Percentiles rank a stretch among this genome's conserved stretches.
phyloP scores from a whole-genome alignment of 2,888 invertebrate genomes.

The Lumbricus terrestris region DNA sequence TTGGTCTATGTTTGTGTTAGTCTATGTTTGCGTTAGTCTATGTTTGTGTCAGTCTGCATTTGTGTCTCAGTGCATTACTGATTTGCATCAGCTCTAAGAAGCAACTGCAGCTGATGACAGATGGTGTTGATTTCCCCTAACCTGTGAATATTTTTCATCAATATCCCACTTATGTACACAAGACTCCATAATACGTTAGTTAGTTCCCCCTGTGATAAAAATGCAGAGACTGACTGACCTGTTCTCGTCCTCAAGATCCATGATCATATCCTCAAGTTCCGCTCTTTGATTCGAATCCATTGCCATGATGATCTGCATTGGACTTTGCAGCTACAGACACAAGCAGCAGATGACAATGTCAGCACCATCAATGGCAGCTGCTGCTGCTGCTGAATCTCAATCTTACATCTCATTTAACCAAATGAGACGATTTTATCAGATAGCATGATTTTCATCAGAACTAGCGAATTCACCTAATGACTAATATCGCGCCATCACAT shows the following conservation, averaged over 20 bases:
- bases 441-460: too few relatives aligned
- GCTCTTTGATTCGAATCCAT: constrained; percentile 95
- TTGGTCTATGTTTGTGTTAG: background rate
- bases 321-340: constrained; percentile 74
- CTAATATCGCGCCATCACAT: too few relatives aligned
- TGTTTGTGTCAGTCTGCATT: background rate
- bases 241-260: constrained; percentile 92
- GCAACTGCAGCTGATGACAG: too few relatives aligned
- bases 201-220: background rate
- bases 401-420: background rate
- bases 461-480: too few relatives aligned
- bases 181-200: background rate
- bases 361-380: too few relatives aligned
- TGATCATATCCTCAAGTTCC: constrained; percentile 89
- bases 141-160: background rate
- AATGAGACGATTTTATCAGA: too few relatives aligned
- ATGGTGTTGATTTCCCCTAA: background rate
- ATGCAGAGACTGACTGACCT: constrained; percentile 63
- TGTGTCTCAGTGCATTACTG: background rate
- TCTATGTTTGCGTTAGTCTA: background rate
- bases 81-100: background rate
- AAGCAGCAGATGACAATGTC: too few relatives aligned
- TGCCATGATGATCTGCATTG: constrained; percentile 91
- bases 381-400: background rate
- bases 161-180: background rate